phyloP scores from a whole-genome alignment of 1,140 invertebrate species.

The Diachasmimorpha longicaudata region DNA sequence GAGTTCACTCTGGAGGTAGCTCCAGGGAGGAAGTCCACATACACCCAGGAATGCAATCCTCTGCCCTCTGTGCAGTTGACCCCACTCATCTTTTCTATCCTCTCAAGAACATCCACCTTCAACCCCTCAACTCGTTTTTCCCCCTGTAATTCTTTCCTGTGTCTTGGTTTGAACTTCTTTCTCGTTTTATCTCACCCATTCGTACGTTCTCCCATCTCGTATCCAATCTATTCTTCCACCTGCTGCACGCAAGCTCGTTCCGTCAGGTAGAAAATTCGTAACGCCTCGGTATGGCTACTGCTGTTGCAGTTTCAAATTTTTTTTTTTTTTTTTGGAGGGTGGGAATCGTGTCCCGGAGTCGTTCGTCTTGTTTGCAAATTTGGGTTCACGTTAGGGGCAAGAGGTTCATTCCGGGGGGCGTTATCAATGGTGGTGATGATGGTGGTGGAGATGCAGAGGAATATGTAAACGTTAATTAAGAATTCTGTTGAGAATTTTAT shows the following conservation, averaged over 20 bases:
- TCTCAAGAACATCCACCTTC: neutral
- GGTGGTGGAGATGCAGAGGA: too few relatives aligned
- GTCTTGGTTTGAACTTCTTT: neutral
- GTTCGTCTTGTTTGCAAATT: neutral
- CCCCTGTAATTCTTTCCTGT: conserved; percentile 21
- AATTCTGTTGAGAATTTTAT: too few relatives aligned
- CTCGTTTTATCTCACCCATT: conserved; percentile 14
- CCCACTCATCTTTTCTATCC: conserved; percentile 38
- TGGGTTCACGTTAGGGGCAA: neutral
- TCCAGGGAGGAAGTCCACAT: conserved; percentile 12
- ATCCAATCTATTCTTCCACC: conserved; percentile 45
- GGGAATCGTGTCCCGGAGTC: neutral
- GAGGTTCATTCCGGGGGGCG: too few relatives aligned
- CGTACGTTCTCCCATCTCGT: conserved; percentile 26
- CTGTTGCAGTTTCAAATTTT: conserved; percentile 31
- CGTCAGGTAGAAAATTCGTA: conserved; percentile 36
- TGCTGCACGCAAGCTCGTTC: conserved; percentile 39
- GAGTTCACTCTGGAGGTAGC: neutral
- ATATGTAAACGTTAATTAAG: too few relatives aligned
- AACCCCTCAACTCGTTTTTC: conserved; percentile 22
- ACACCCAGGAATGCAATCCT: conserved; percentile 18
- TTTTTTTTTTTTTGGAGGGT: conserved; percentile 6
- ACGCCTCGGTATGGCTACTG: conserved; percentile 14
- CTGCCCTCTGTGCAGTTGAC: conserved; percentile 30
- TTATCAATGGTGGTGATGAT: too few relatives aligned